phyloP scores from a whole-genome alignment of 2,797 vertebrate genomes.

The Rachycentron canadum region DNA sequence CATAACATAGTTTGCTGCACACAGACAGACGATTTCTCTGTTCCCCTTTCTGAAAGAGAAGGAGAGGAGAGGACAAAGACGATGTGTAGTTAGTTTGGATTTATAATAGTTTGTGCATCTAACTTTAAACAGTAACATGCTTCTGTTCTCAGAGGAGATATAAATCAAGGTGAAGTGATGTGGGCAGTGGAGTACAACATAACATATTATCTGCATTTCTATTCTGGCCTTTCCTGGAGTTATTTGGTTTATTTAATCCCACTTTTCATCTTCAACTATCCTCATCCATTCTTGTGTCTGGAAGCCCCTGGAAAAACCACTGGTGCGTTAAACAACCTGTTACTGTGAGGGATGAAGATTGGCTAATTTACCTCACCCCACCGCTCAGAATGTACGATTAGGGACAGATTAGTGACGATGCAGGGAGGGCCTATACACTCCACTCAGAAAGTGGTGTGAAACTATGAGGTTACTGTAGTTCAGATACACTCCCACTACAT shows the following conservation, averaged over 20 bases:
- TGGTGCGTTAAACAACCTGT: conserved; percentile 20
- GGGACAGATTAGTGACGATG: conserved; percentile 38
- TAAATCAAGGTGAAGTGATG: background rate
- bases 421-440: background rate
- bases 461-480: conserved; percentile 71
- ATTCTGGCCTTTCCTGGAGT: background rate
- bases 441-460: conserved; percentile 23
- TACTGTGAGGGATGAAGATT: conserved; percentile 4
- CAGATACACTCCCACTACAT: conserved; percentile 39
- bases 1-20: conserved; percentile 92
- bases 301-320: background rate
- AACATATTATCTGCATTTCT: conserved; percentile 14
- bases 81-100: conserved; percentile 2
- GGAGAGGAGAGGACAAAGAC: conserved; percentile 11
- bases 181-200: background rate
- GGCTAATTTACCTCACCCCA: conserved; percentile 37
- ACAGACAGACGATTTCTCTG: conserved; percentile 84
- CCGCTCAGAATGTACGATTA: conserved; percentile 50
- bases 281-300: background rate
- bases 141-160: background rate
- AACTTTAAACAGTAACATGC: background rate
- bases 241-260: conserved; percentile 3
- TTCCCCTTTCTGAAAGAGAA: conserved; percentile 65
- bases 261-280: conserved; percentile 4
- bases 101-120: background rate